Base-by-base conservation (phyloP, 2,113 vertebrate genomes). In the Nycticebus coucang region DNA sequence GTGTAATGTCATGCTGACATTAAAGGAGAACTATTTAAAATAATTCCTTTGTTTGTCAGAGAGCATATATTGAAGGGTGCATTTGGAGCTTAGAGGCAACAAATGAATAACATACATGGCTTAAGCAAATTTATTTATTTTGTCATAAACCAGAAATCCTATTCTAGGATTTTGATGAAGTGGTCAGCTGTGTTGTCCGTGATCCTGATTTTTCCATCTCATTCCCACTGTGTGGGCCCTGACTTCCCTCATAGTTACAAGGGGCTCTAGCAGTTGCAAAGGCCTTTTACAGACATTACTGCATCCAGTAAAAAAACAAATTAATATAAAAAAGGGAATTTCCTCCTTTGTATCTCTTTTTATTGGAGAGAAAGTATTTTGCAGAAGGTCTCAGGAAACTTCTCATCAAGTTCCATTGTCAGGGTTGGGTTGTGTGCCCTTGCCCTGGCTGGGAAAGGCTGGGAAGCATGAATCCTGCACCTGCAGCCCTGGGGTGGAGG, bases 191-290 rank as follows among this genome's bases (percentile, higher is more conserved):
- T 4, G 19, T 19, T 50, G 9, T 41, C 19, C 3, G 19, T 24
- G 45, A 35, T 0, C 19, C 71, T 15, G 41, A 60, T 2, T 17
- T 66, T 91, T 68, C 85, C 28, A 9, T 72, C 30, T 72, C 66
- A 28, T 28, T 74, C 37, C 8, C 3, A 10, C 7, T 3, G 21
- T 8, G 62, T 10, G 19, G 71, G 55, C 45, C 9, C 0, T 3
- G 8, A 13, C 14, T 84, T 77, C 57, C 37, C 14, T 68, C 33
- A 21, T 5, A 68, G 28, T 37, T 50, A 14, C 4, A 33, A 57
- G 45, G 14, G 33, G 33, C 1, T 0, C 1, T 0, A 64, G 72
- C n/a, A 35, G 62, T 30, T 28, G 17, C 12, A 53, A 41, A 30
- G 2, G 8, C 37, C 45, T n/a, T 19, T 12, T 13, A 35, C 8